A percentile compares a stretch with the other conserved stretches of the same genome.
Conservation (phyloP, 2,113 vertebrate genomes). For the Calidris pygmaea region DNA sequence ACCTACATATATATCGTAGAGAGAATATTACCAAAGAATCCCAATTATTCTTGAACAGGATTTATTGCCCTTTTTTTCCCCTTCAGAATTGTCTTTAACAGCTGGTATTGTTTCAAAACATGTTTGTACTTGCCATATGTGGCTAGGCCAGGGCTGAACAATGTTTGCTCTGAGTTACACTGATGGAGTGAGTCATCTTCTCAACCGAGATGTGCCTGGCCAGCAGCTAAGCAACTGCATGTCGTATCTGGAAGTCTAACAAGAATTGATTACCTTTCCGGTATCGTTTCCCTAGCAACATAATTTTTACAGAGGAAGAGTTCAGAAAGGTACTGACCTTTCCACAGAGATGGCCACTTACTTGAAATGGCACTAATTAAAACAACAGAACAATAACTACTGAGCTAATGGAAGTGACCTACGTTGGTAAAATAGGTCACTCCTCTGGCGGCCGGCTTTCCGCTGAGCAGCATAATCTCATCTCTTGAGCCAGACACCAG, state of each 20-base stretch:
- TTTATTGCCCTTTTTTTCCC: not conserved
- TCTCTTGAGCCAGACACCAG: not conserved
- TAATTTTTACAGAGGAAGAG: conserved; percentile 5
- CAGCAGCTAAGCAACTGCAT: conserved; percentile 60
- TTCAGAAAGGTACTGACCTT: conserved; percentile 40
- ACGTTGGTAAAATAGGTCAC: not conserved
- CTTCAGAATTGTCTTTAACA: not conserved
- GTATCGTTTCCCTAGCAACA: conserved; percentile 15
- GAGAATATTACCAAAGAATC: not conserved
- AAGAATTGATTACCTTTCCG: conserved; percentile 5
- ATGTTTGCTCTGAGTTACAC: conserved; percentile 20
- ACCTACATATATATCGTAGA: not conserved
- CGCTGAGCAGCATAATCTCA: not conserved
- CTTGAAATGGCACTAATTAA: conserved; percentile 49
- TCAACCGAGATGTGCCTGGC: not conserved
- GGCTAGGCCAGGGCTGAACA: not conserved
- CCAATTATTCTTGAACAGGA: not conserved
- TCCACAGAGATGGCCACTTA: not conserved
- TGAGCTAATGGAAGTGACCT: conserved; percentile 32
- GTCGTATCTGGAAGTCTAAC: not conserved
- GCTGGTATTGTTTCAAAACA: not conserved
- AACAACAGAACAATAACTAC: not conserved
- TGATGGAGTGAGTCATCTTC: conserved; percentile 44
- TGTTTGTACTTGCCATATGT: not conserved
- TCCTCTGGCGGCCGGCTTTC: not conserved